Base-by-base conservation (phyloP, 2,113 vertebrate genomes). In the Gyps fulvus region DNA sequence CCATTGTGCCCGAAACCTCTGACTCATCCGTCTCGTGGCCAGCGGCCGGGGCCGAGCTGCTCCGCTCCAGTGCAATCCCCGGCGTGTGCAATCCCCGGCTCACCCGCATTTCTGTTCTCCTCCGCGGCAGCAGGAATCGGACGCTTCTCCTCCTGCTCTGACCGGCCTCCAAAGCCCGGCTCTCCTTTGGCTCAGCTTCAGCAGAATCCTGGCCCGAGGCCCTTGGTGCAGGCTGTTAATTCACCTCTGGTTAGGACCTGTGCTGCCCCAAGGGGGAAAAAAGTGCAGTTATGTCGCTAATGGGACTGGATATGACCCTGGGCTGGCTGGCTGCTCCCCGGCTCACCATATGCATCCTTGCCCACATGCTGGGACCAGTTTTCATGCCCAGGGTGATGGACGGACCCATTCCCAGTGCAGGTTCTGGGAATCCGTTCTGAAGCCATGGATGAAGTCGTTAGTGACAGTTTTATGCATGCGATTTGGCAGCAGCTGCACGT, bases 41-140 rank as follows among this genome's bases (percentile, higher is more conserved):
- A 8, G 29, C 10, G 5, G 25, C 52, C 8, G 3, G 55, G 27
- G 45, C 78, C 0, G 49, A 65, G 80, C 82, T 31, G 82, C 90
- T 50, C 27, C 0, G 2, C 78, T 76, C 62, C 66, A 1, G 21
- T 0, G 43, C 87, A 3, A 1, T 31, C 69, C 66, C 26, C 0
- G 21, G 19, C 29, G 2, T 8, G 19, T 0, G 43, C 86, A 3
- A 2, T 34, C 70, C 66, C 26, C 0, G 27, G 19, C 26, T 66
- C 82, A 1, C 26, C 18, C 6, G 42, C 4, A 0, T 59, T 78
- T 17, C 74, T 45, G 34, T 73, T 54, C 83, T 77, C 20, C 25
- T 17, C 17, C 2, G 5, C 0, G 3, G 38, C 0, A 0, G 4
- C 80, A 23, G 36, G 18, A 16, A n/a, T 4, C 9, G 0, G n/a